Conservation (phyloP, 2,888 invertebrate species). For the Athalia rosae region DNA sequence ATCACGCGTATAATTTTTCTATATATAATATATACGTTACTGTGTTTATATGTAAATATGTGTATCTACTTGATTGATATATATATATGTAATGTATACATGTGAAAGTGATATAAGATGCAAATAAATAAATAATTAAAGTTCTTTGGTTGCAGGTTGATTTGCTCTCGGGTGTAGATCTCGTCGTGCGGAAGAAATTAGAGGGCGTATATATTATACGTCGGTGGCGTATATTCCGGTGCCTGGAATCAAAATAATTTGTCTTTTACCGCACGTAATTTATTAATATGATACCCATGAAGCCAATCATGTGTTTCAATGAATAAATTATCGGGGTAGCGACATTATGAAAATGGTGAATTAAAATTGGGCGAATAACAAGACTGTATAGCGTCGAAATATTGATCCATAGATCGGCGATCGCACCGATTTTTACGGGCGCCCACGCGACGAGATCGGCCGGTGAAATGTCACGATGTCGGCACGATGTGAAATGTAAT, state of each 20-base stretch:
- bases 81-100: not conserved
- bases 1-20: constrained; percentile 6
- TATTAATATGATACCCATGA: no score
- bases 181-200: not conserved
- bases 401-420: no score
- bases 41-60: no score
- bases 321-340: no score
- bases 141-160: constrained; percentile 14
- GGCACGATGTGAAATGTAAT: not conserved
- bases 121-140: constrained; percentile 24
- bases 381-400: not conserved
- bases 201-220: no score
- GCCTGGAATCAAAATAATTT: constrained; percentile 6
- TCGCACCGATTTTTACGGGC: no score
- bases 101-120: constrained; percentile 29
- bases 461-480: no score
- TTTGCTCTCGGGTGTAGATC: constrained; percentile 5
- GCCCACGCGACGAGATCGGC: no score
- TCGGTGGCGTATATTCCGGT: not conserved
- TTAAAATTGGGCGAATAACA: not conserved
- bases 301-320: no score
- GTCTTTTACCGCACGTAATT: not conserved
- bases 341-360: not conserved
- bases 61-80: no score
- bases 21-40: constrained; percentile 11